These are phyloP conservation scores for Lucilia sericata DNA, from an alignment of 1,140 invertebrate species.

Conservation along the genomic window DNA sequence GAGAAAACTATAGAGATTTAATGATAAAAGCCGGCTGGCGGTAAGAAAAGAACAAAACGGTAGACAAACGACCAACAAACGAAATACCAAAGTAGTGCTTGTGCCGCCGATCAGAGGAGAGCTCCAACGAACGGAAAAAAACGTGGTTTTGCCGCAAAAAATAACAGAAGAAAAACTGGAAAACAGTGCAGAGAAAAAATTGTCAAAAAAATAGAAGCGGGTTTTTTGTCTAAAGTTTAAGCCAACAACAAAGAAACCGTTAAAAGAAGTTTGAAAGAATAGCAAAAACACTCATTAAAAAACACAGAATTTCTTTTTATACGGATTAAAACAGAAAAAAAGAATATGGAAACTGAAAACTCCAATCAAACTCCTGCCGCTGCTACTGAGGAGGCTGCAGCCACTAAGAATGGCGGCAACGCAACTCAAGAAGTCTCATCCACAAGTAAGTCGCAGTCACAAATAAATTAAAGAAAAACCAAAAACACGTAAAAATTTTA, in stretches of 20 bases:
- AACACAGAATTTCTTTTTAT: slow-evolving; percentile 20
- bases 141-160: slow-evolving; percentile 41
- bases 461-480: background rate
- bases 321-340: slow-evolving; percentile 28
- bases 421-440: slow-evolving; percentile 64
- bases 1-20: background rate
- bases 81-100: slow-evolving; percentile 38
- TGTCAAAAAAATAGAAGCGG: slow-evolving; percentile 36
- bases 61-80: slow-evolving; percentile 22
- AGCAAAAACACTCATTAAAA: background rate
- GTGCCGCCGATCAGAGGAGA: slow-evolving; percentile 41
- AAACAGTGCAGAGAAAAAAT: slow-evolving; percentile 35
- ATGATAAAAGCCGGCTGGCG: slow-evolving; percentile 24
- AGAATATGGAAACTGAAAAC: slow-evolving; percentile 64
- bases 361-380: slow-evolving; percentile 63
- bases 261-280: slow-evolving; percentile 31
- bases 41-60: slow-evolving; percentile 40
- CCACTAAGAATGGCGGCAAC: slow-evolving; percentile 59
- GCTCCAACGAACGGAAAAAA: slow-evolving; percentile 39
- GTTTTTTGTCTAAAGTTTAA: slow-evolving; percentile 35
- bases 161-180: slow-evolving; percentile 37
- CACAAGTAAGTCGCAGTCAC: slow-evolving; percentile 60
- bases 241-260: slow-evolving; percentile 33
- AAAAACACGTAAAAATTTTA: background rate
- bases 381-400: slow-evolving; percentile 56